phyloP scores from a whole-genome alignment of 2,888 invertebrate genomes.

The Habroteleia sp. region DNA sequence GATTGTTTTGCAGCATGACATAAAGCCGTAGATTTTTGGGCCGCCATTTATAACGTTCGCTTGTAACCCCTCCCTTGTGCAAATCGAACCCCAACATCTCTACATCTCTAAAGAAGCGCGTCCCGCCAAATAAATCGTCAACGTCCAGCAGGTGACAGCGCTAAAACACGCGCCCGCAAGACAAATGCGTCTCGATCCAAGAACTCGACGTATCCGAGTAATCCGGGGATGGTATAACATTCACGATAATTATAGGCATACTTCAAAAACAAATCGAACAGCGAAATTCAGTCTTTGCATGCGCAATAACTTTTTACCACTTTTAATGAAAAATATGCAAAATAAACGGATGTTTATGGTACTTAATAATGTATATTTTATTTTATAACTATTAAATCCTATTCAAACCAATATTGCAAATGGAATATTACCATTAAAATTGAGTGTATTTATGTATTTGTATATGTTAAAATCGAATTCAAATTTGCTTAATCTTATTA shows the following conservation, averaged over 20 bases:
- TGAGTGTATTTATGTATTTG: no score
- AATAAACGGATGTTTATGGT: no score
- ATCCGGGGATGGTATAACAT: slow-evolving; percentile 62
- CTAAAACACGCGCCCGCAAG: slow-evolving; percentile 66
- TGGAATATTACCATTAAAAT: no score
- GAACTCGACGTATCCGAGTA: slow-evolving; percentile 65
- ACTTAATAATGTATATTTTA: no score
- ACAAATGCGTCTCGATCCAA: slow-evolving; percentile 65
- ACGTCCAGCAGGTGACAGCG: slow-evolving; percentile 67
- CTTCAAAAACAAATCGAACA: slow-evolving; percentile 53
- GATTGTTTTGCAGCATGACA: slow-evolving; percentile 58
- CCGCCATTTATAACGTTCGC: slow-evolving; percentile 63
- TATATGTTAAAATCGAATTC: no score
- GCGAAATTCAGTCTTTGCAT: slow-evolving; percentile 8
- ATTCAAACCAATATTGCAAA: no score
- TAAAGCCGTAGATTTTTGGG: slow-evolving; percentile 58
- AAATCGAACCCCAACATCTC: slow-evolving; percentile 65
- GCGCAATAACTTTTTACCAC: no score
- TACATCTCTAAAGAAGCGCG: slow-evolving; percentile 64
- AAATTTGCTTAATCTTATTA: no score
- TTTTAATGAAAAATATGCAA: no score
- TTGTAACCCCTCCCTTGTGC: slow-evolving; percentile 62
- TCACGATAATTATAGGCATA: slow-evolving; percentile 61
- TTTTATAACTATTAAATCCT: no score
- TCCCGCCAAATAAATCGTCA: slow-evolving; percentile 65